These are phyloP conservation scores for Ahaetulla prasina DNA, from an alignment of 2,113 vertebrate species.

Conservation along the genomic window DNA sequence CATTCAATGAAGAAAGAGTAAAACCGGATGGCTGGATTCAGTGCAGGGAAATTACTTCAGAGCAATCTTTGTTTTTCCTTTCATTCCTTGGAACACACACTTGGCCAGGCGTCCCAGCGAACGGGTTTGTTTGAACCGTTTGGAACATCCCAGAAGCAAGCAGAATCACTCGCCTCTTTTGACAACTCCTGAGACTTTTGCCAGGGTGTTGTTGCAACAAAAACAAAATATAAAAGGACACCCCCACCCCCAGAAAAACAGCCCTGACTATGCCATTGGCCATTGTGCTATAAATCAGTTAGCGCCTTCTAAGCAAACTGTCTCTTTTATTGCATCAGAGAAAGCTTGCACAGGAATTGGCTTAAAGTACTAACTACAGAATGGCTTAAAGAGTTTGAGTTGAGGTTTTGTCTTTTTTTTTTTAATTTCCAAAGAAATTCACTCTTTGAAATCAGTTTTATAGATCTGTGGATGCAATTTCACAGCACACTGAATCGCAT, in stretches of 20 bases:
- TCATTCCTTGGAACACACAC: constrained; percentile 73
- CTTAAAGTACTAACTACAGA: constrained; percentile 48
- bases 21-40: constrained; percentile 83
- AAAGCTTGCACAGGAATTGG: constrained; percentile 49
- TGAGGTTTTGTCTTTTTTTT: constrained; percentile 9
- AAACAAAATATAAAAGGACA: not conserved
- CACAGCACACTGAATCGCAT: constrained; percentile 22
- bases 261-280: constrained; percentile 57
- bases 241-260: not conserved
- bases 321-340: constrained; percentile 69
- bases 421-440: constrained; percentile 31
- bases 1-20: constrained; percentile 81
- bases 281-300: constrained; percentile 70
- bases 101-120: constrained; percentile 80
- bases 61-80: constrained; percentile 74
- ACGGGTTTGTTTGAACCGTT: constrained; percentile 63
- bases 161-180: constrained; percentile 64
- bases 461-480: constrained; percentile 6
- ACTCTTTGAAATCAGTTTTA: constrained; percentile 31
- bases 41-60: constrained; percentile 83
- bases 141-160: constrained; percentile 61
- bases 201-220: constrained; percentile 62
- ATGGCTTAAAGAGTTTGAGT: constrained; percentile 30
- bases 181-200: constrained; percentile 57
- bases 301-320: constrained; percentile 73